Evolutionary conservation across 2,888 invertebrate genomes (phyloP).

Genomic region (Ferdinandea cuprea): DNA sequence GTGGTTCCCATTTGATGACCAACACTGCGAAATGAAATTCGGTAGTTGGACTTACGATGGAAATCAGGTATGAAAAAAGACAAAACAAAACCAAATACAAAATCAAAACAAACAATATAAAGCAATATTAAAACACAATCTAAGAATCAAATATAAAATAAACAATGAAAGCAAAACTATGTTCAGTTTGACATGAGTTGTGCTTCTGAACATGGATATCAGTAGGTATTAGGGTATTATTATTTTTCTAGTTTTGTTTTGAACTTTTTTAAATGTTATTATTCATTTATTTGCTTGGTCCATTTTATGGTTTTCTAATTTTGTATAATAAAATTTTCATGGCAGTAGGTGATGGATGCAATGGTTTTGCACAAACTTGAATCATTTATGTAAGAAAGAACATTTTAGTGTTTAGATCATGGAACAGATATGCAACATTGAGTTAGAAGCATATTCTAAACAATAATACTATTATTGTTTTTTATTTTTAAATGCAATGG

Average conservation of each 20-base stretch:
- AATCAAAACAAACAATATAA: conserved; percentile 50
- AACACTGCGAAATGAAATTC: conserved; percentile 99
- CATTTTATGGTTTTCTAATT: conserved; percentile 17
- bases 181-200: conserved; percentile 48
- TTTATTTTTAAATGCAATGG: too few relatives aligned
- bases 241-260: neutral
- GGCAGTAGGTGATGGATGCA: conserved; percentile 17
- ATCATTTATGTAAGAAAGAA: neutral
- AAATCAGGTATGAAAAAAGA: conserved; percentile 89
- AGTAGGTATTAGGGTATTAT: conserved; percentile 56
- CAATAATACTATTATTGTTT: too few relatives aligned
- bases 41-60: conserved; percentile 99
- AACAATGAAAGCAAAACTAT: conserved; percentile 33
- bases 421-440: too few relatives aligned
- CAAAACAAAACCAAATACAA: conserved; percentile 69
- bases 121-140: conserved; percentile 38
- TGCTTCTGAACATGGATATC: conserved; percentile 64
- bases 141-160: conserved; percentile 38
- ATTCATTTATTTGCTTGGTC: conserved; percentile 30
- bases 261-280: neutral
- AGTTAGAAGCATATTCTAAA: too few relatives aligned
- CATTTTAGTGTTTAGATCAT: neutral
- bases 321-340: conserved; percentile 1
- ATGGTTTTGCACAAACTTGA: neutral
- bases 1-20: conserved; percentile 99